These are phyloP conservation scores for Campylomormyrus tamandua DNA, from an alignment of 2,113 vertebrate species.

Conservation along the genomic window DNA sequence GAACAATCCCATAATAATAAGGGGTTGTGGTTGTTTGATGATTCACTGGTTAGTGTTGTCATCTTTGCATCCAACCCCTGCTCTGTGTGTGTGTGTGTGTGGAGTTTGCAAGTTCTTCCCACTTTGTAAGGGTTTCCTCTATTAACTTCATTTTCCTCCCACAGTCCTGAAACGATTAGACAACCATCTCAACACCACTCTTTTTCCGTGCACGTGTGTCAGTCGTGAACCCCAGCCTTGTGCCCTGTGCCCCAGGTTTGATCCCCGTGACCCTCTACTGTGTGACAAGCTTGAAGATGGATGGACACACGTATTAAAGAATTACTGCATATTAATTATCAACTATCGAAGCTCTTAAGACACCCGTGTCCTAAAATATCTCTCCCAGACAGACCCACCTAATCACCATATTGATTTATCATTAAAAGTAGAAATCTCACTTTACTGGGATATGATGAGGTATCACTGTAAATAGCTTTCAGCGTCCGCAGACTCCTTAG, in stretches of 20 bases:
- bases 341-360: neutral
- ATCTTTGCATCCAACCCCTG: neutral
- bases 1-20: neutral
- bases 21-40: neutral
- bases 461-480: neutral
- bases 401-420: constrained; percentile 49
- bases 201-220: neutral
- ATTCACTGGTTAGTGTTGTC: neutral
- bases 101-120: neutral
- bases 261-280: neutral
- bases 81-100: neutral
- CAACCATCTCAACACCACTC: neutral
- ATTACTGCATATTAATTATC: neutral
- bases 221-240: neutral
- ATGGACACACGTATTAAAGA: neutral
- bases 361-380: constrained; percentile 1
- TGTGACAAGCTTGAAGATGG: neutral
- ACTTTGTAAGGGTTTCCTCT: neutral
- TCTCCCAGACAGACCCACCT: constrained; percentile 24
- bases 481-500: neutral
- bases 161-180: neutral
- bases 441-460: neutral
- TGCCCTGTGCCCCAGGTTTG: neutral
- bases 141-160: neutral
- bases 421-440: constrained; percentile 36